These are phyloP conservation scores for Lamellibrachia columna DNA, from an alignment of 2,888 invertebrate genomes.

Conservation along the genomic window DNA sequence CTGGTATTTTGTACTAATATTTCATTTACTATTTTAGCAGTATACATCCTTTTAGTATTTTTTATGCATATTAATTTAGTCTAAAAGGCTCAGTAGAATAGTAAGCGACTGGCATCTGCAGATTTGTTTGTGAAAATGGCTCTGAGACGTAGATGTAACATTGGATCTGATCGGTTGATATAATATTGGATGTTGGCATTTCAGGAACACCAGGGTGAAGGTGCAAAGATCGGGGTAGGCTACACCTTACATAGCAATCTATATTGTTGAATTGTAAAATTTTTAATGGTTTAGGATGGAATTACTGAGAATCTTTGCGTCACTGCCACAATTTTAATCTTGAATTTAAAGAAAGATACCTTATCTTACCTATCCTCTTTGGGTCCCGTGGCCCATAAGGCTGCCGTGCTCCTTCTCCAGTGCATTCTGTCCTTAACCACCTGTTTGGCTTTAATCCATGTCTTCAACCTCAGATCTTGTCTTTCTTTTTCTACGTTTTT, in stretches of 20 bases:
- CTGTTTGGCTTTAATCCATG: too few relatives aligned
- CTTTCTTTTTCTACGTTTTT: too few relatives aligned
- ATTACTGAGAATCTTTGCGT: too few relatives aligned
- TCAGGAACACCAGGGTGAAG: slow-evolving; percentile 4
- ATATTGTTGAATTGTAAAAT: neutral
- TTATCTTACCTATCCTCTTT: too few relatives aligned
- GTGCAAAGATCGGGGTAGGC: neutral
- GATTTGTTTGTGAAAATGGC: neutral
- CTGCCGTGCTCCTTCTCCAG: too few relatives aligned
- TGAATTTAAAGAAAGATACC: too few relatives aligned
- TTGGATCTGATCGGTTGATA: neutral
- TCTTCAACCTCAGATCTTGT: too few relatives aligned
- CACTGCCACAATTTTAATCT: too few relatives aligned
- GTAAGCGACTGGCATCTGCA: neutral
- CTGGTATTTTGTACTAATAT: neutral
- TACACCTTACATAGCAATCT: neutral
- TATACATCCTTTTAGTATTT: neutral
- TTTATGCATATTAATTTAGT: neutral
- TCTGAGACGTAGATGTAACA: neutral
- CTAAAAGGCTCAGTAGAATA: neutral
- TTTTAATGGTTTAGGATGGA: neutral
- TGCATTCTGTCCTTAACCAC: too few relatives aligned
- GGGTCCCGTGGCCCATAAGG: too few relatives aligned
- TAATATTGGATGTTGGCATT: neutral
- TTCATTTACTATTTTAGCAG: neutral